These are phyloP conservation scores for Andrena cerasifolii DNA, from an alignment of 1,140 invertebrate genomes.

Conservation along the genomic window DNA sequence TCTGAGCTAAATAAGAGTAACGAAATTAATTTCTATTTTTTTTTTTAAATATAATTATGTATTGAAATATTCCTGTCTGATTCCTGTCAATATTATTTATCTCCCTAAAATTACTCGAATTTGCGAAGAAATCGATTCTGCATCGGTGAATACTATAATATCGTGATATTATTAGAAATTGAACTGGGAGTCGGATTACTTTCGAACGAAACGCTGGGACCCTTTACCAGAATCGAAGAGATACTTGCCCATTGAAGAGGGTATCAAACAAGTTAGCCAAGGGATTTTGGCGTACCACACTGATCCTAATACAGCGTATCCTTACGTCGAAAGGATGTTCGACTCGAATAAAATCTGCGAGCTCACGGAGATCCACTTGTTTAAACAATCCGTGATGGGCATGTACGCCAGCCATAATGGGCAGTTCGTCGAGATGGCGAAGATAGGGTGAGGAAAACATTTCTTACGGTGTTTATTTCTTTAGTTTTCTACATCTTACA, in stretches of 20 bases:
- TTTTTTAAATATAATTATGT: too few relatives aligned
- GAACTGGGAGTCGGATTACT: conserved; percentile 67
- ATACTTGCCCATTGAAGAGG: conserved; percentile 62
- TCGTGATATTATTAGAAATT: conserved; percentile 58
- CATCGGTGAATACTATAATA: too few relatives aligned
- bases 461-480: background rate
- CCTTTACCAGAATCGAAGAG: conserved; percentile 61
- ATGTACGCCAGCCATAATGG: conserved; percentile 64
- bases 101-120: too few relatives aligned
- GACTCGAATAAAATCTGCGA: conserved; percentile 62
- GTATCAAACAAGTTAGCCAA: conserved; percentile 60
- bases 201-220: conserved; percentile 67
- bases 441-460: conserved; percentile 59
- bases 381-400: conserved; percentile 61
- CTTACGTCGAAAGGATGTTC: conserved; percentile 63
- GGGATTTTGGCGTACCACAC: conserved; percentile 69
- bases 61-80: too few relatives aligned
- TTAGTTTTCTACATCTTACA: background rate
- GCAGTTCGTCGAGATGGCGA: conserved; percentile 67
- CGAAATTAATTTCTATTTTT: too few relatives aligned
- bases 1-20: too few relatives aligned
- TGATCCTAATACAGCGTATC: conserved; percentile 67
- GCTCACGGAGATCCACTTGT: conserved; percentile 68
- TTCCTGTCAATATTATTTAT: too few relatives aligned
- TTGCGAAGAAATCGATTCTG: too few relatives aligned